Evolutionary conservation across 1,140 invertebrate genomes (phyloP).

Genomic region (Papilio helenus): DNA sequence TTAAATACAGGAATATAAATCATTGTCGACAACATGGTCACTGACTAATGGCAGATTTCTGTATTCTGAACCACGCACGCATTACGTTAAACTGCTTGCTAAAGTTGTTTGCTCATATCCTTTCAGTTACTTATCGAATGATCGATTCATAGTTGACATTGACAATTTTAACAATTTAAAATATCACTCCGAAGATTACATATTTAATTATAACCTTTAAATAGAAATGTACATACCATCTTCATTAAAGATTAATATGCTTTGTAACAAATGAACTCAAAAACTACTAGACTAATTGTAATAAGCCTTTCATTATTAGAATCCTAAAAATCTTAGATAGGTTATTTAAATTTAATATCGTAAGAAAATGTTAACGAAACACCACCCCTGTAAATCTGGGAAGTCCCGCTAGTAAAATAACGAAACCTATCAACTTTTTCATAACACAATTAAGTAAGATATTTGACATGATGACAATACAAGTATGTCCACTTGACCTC

Average conservation of each 20-base stretch:
- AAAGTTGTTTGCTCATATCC: conserved; percentile 2
- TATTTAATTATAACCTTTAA: too few relatives aligned
- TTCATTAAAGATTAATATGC: too few relatives aligned
- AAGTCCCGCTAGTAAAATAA: background rate
- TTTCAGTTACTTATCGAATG: conserved; percentile 23
- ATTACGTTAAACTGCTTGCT: conserved; percentile 33
- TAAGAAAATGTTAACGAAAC: too few relatives aligned
- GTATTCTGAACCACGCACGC: conserved; percentile 36
- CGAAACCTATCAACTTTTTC: background rate
- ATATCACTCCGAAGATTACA: too few relatives aligned
- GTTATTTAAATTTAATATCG: too few relatives aligned
- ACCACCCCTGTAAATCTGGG: background rate
- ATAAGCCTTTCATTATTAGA: too few relatives aligned
- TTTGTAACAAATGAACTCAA: background rate
- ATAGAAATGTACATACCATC: too few relatives aligned
- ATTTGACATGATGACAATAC: conserved; percentile 23
- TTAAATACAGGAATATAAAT: conserved; percentile 5
- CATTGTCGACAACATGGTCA: background rate
- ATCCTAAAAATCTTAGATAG: too few relatives aligned
- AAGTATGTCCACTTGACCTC: conserved; percentile 47
- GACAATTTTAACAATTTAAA: too few relatives aligned
- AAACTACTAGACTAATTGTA: too few relatives aligned
- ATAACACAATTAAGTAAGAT: conserved; percentile 12
- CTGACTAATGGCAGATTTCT: conserved; percentile 26
- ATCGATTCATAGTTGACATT: background rate